These are phyloP conservation scores for Drosophila neonasuta DNA, from an alignment of 2,888 invertebrate species.

Conservation along the genomic window DNA sequence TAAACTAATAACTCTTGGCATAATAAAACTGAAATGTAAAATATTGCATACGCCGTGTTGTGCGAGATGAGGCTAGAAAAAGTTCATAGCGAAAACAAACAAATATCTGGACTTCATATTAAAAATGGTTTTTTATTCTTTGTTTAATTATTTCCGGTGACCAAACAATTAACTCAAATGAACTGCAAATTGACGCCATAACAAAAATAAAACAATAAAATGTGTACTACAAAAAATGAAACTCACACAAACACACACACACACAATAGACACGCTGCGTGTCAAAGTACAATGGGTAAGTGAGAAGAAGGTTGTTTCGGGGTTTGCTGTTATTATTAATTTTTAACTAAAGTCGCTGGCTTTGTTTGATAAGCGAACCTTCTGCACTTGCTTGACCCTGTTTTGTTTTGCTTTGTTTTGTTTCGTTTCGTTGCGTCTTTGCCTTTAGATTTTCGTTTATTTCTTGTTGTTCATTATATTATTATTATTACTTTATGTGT, in stretches of 20 bases:
- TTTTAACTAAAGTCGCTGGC: slow-evolving; percentile 45
- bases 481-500: slow-evolving; percentile 42
- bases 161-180: slow-evolving; percentile 71
- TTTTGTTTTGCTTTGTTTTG: slow-evolving; percentile 2
- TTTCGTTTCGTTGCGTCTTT: background rate
- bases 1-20: slow-evolving; percentile 61
- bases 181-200: slow-evolving; percentile 63
- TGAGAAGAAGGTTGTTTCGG: slow-evolving; percentile 27
- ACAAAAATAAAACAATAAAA: slow-evolving; percentile 36
- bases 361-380: slow-evolving; percentile 33
- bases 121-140: slow-evolving; percentile 37
- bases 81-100: slow-evolving; percentile 19
- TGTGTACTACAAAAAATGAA: slow-evolving; percentile 8
- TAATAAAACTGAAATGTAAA: slow-evolving; percentile 55
- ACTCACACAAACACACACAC: slow-evolving; percentile 6
- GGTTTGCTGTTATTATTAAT: slow-evolving; percentile 39
- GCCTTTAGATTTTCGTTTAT: slow-evolving; percentile 19
- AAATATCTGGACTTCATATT: slow-evolving; percentile 36
- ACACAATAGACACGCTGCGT: slow-evolving; percentile 72
- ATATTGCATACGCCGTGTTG: slow-evolving; percentile 55
- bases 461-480: slow-evolving; percentile 37
- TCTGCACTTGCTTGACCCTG: slow-evolving; percentile 16
- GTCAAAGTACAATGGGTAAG: slow-evolving; percentile 81
- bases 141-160: slow-evolving; percentile 57
- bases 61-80: slow-evolving; percentile 35